Evolutionary conservation across 2,113 vertebrate genomes (phyloP), one percentile per base, ranked within the genome.

Genomic region (Dolichotis patagonum): DNA sequence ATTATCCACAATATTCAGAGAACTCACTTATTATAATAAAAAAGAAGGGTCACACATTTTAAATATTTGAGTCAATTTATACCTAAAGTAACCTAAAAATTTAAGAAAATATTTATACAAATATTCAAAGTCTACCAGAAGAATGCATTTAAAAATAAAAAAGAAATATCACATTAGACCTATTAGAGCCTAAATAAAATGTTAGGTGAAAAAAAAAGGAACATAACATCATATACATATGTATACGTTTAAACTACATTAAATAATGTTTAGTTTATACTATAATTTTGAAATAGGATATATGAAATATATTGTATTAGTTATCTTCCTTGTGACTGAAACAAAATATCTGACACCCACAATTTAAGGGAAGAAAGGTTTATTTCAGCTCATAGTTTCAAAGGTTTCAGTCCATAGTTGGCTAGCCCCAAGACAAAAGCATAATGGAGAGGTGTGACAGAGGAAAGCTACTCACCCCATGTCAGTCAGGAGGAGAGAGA

Each of bases 151-250:
- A 85, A 90, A 85, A 84, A 32, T 24, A 85, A 73, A 90, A 62
- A 88, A 38, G 43, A 82, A 54, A 46, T n/a, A 38, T 0, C 20
- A 58, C 43, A 17, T 95, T 73, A 73, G 54, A 92, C 1, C 20
- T 38, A 84, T 24, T 19, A 82, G 30, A 77, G 82, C 5, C 26
- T 95, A 93, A 52, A 90, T 26, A 60, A 12, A 88, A 24, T 24
- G 5, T 17, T 95, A 78, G 85, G 38, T 97, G 56, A 88, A 91
- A 96, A 95, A 95, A 85, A 22, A 3, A 85, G 58, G 83, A 88
- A 52, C 2, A 85, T 3, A 28, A 24, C 12, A 41, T 8, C 14
- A 58, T 58, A 5, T 19, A 20, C 16, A 56, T 56, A 56, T 56
- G n/a, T 54, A 14, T 16, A 75, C 60, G 75, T 35, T 81, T 75